These are phyloP conservation scores for Meteorus sp. DNA, from an alignment of 1,140 invertebrate species.

Conservation along the genomic window DNA sequence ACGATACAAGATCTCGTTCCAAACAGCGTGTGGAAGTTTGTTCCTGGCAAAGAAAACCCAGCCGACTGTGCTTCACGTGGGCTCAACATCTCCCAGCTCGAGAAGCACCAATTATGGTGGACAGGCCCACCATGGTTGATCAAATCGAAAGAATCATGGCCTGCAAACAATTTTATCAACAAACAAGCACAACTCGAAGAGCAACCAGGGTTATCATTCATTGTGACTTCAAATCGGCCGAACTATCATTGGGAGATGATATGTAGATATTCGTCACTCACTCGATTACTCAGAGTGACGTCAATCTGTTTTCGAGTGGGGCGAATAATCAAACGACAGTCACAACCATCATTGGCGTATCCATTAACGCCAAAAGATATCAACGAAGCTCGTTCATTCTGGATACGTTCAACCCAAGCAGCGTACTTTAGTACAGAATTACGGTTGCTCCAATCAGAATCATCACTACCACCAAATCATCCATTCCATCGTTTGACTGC, in stretches of 20 bases:
- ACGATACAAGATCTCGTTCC: neutral
- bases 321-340: neutral
- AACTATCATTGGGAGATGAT: neutral
- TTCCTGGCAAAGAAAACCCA: conserved; percentile 1
- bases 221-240: neutral
- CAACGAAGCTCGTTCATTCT: neutral
- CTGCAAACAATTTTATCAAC: neutral
- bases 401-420: conserved; percentile 1
- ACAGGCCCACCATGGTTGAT: neutral
- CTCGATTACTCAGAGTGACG: neutral
- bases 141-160: neutral
- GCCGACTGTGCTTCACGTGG: conserved; percentile 11
- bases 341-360: neutral
- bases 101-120: neutral
- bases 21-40: neutral
- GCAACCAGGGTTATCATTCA: neutral
- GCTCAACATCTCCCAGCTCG: neutral
- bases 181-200: neutral
- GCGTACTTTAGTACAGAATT: neutral
- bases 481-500: neutral
- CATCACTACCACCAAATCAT: neutral
- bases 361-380: neutral
- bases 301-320: neutral
- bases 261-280: neutral
- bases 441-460: neutral